These are phyloP conservation scores for Steinernema khuongi DNA, from an alignment of 1,140 invertebrate genomes.

Conservation along the genomic window DNA sequence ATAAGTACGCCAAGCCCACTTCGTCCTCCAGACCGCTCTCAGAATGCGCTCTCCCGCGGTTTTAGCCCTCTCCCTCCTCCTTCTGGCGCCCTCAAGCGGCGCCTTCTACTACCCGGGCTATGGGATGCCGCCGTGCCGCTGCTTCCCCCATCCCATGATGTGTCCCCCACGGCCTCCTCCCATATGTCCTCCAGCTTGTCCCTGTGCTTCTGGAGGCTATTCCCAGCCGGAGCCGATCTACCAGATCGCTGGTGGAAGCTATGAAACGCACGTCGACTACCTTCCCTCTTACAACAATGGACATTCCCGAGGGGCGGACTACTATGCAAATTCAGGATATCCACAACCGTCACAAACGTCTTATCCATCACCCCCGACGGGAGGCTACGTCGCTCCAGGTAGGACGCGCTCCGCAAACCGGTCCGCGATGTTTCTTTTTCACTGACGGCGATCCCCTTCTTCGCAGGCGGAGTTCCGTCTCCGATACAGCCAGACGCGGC, in stretches of 20 bases:
- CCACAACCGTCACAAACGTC: background rate
- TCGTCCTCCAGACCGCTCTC: background rate
- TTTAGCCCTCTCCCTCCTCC: background rate
- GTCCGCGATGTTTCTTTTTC: slow-evolving; percentile 1
- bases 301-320: no score
- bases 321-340: background rate
- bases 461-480: background rate
- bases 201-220: background rate
- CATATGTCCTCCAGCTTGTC: background rate
- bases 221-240: background rate
- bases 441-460: background rate
- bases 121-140: background rate
- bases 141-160: slow-evolving; percentile 13
- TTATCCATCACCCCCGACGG: background rate
- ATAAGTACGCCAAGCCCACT: background rate
- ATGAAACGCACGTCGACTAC: background rate
- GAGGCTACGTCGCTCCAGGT: background rate
- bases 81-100: background rate
- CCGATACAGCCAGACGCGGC: background rate
- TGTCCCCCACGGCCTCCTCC: background rate
- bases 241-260: background rate
- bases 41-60: background rate
- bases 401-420: background rate
- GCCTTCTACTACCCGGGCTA: background rate
- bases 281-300: background rate